Conservation (phyloP, 2,797 vertebrate genomes). For the Coracias cyanogaster region DNA sequence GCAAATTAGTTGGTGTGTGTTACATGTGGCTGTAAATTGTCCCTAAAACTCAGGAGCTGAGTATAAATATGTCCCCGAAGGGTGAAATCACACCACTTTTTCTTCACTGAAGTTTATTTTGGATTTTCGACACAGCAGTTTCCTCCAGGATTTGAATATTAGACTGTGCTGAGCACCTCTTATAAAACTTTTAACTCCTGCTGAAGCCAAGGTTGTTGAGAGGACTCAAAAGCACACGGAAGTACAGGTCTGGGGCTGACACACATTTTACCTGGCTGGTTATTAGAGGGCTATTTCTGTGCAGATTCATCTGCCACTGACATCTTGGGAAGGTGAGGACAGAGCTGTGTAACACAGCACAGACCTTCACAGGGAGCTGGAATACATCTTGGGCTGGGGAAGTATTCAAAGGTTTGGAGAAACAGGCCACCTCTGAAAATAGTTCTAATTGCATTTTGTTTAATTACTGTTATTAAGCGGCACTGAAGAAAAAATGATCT, state of each 20-base stretch:
- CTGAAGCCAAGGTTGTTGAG: neutral
- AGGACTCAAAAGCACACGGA: neutral
- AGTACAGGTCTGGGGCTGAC: neutral
- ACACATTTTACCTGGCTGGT: neutral
- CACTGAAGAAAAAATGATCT: neutral
- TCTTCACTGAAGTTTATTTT: neutral
- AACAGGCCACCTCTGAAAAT: neutral
- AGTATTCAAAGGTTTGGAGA: neutral
- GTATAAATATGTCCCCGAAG: neutral
- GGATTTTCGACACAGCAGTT: neutral
- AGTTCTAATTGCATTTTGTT: neutral
- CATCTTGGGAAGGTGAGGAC: neutral
- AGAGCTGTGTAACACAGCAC: fast-evolving
- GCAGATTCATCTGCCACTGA: neutral
- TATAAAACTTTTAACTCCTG: neutral
- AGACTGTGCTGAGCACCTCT: neutral
- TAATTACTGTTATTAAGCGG: neutral
- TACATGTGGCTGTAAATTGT: neutral
- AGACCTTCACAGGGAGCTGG: neutral
- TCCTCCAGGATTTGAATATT: neutral
- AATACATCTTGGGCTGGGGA: fast-evolving
- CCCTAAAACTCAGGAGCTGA: neutral
- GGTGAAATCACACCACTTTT: neutral
- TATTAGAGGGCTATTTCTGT: neutral
- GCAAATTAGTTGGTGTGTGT: neutral